phyloP scores from a whole-genome alignment of 2,113 vertebrate species.

The Mungos mungo region DNA sequence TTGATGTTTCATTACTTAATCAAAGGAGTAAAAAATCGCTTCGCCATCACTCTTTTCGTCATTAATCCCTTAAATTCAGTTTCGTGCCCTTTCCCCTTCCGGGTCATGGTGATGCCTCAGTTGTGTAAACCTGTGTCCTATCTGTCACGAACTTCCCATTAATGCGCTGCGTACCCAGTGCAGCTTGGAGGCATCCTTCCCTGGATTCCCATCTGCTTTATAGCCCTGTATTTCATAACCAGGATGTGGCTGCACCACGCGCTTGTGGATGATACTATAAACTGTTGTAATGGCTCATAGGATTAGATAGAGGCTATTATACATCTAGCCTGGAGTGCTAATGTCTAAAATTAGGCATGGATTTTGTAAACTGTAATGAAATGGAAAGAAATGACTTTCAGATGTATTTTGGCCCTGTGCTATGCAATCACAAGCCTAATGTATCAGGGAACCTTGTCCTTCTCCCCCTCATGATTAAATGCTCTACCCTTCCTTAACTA shows the following conservation, averaged over 20 bases:
- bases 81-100: background rate
- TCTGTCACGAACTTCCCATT: background rate
- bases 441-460: slow-evolving; percentile 71
- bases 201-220: slow-evolving; percentile 39
- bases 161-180: background rate
- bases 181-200: background rate
- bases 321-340: slow-evolving; percentile 72
- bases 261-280: slow-evolving; percentile 74
- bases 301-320: slow-evolving; percentile 77
- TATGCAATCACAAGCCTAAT: slow-evolving; percentile 70
- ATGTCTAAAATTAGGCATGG: slow-evolving; percentile 71
- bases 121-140: slow-evolving; percentile 20
- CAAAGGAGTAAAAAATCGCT: background rate
- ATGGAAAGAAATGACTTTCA: slow-evolving; percentile 77
- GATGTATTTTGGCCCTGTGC: slow-evolving; percentile 72
- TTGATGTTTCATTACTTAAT: slow-evolving; percentile 40
- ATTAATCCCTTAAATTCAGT: slow-evolving; percentile 43
- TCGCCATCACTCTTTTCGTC: background rate
- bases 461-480: slow-evolving; percentile 71
- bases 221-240: slow-evolving; percentile 57
- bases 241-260: slow-evolving; percentile 62
- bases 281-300: slow-evolving; percentile 75
- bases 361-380: slow-evolving; percentile 80
- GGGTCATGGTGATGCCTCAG: background rate
- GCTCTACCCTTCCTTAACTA: slow-evolving; percentile 52